A percentile compares a stretch with the other conserved stretches of the same genome.
These are phyloP conservation scores for Epirrhoe alternata DNA, from an alignment of 2,888 invertebrate species.

Conservation along the genomic window DNA sequence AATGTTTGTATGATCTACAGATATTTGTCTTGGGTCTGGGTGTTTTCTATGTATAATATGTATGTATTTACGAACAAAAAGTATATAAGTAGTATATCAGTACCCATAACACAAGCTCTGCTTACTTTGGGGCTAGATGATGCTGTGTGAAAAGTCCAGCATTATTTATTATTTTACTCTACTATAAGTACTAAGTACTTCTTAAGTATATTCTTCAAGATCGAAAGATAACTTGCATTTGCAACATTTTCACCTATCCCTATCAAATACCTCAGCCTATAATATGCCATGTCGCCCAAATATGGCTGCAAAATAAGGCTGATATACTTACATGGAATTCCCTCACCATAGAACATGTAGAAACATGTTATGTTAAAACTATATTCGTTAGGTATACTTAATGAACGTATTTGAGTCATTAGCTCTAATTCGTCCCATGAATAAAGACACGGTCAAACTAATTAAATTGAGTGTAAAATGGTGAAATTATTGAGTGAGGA, in stretches of 20 bases:
- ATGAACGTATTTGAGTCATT: constrained; percentile 54
- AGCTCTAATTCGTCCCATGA: constrained; percentile 39
- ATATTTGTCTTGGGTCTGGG: no score
- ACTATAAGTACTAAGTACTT: no score
- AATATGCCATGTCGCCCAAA: background rate
- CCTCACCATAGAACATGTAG: background rate
- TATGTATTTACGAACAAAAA: no score
- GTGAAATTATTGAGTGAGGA: background rate
- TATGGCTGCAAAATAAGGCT: background rate
- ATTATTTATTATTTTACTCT: no score
- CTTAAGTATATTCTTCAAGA: background rate
- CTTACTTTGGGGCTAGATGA: no score
- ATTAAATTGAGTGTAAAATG: background rate
- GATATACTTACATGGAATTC: background rate
- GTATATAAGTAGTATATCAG: no score
- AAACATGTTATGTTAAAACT: constrained; percentile 10
- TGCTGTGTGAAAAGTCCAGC: no score
- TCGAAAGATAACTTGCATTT: background rate
- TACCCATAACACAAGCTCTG: no score
- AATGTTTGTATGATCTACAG: no score
- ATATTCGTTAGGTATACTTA: constrained; percentile 20
- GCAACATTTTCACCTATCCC: background rate
- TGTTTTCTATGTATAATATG: no score
- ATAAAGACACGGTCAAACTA: background rate
- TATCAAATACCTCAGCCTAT: background rate